Conservation (phyloP, 37 sponge, comb jelly and placozoan species). For the Geodia barretti region DNA sequence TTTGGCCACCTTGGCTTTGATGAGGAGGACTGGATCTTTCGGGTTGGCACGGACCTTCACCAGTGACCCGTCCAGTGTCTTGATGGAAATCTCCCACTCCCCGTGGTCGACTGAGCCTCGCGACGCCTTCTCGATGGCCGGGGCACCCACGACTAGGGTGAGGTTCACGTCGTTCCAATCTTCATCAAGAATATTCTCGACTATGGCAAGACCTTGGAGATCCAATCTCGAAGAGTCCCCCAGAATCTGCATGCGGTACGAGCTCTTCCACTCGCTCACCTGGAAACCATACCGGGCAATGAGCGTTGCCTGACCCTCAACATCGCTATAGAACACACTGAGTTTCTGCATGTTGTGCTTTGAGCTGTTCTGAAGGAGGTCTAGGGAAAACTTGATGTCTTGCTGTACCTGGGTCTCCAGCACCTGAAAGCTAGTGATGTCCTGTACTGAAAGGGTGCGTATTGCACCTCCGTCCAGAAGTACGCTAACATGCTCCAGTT, state of each 20-base stretch:
- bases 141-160: slow-evolving; percentile 87
- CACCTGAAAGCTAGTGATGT: slow-evolving; percentile 42
- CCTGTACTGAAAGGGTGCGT: slow-evolving; percentile 31
- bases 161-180: slow-evolving; percentile 89
- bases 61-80: slow-evolving; percentile 33
- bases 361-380: slow-evolving; percentile 49
- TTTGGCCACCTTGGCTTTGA: slow-evolving; percentile 65
- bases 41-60: slow-evolving; percentile 64
- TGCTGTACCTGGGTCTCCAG: slow-evolving; percentile 59
- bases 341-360: slow-evolving; percentile 79
- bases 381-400: slow-evolving; percentile 75
- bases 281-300: slow-evolving; percentile 71
- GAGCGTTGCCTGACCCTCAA: slow-evolving; percentile 40
- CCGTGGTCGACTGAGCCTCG: slow-evolving; percentile 30
- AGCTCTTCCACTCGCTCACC: slow-evolving; percentile 86
- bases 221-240: slow-evolving; percentile 55
- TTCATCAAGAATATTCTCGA: slow-evolving; percentile 85
- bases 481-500: slow-evolving; percentile 46
- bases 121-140: slow-evolving; percentile 32
- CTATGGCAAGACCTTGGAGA: slow-evolving; percentile 81
- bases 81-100: slow-evolving; percentile 46
- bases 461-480: slow-evolving; percentile 44
- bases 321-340: slow-evolving; percentile 76
- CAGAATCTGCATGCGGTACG: slow-evolving; percentile 66
- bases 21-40: slow-evolving; percentile 66